Conservation (phyloP, 2,113 vertebrate species). For the Phylloscopus whistleri region DNA sequence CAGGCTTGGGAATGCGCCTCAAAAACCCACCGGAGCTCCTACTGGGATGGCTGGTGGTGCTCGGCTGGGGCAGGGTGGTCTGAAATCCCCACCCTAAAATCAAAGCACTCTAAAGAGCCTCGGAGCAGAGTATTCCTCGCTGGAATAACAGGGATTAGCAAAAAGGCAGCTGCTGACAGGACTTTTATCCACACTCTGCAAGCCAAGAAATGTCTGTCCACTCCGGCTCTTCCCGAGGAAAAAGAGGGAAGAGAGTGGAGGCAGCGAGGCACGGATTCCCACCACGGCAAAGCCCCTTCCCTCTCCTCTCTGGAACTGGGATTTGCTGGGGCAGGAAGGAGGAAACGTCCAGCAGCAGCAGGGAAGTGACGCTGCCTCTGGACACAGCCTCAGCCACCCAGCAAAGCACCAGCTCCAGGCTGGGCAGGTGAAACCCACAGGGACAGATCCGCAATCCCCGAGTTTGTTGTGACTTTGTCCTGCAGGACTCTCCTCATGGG, state of each 20-base stretch:
- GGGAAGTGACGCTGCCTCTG: background rate
- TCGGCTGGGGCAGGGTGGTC: background rate
- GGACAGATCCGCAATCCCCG: fast-evolving
- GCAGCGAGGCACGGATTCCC: background rate
- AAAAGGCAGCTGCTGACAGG: conserved; percentile 25
- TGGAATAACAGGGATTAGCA: conserved; percentile 13
- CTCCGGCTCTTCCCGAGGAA: background rate
- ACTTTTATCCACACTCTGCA: background rate
- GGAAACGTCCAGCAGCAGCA: background rate
- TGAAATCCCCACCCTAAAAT: background rate
- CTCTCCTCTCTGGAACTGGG: background rate
- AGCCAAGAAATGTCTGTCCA: background rate
- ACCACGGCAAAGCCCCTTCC: background rate
- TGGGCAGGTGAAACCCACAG: background rate
- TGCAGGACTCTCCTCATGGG: background rate
- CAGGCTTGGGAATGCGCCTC: background rate
- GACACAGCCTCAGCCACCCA: fast-evolving
- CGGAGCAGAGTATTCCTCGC: background rate
- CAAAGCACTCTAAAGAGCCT: background rate
- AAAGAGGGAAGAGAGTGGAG: background rate
- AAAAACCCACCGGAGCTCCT: background rate
- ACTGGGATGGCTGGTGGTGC: background rate
- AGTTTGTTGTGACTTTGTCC: fast-evolving
- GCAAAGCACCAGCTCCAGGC: background rate
- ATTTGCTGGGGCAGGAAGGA: background rate